Evolutionary conservation across 2,888 invertebrate species (phyloP).

Genomic region (Arrhopalites spinosus): DNA sequence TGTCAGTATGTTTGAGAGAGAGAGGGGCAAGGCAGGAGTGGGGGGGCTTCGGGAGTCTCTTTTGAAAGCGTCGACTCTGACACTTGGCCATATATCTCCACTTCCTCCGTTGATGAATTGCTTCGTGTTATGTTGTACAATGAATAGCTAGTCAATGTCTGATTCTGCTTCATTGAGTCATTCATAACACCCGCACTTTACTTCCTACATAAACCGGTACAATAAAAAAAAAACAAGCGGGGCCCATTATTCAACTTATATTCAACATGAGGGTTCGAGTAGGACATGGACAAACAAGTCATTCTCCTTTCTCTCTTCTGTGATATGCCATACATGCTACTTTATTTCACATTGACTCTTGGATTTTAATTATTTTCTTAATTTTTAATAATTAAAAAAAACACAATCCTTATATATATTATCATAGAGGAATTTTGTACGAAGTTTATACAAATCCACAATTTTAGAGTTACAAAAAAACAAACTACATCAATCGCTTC

Average conservation of each 20-base stretch:
- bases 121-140: conserved; percentile 23
- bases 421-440: too few species aligned
- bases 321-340: too few species aligned
- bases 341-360: too few species aligned
- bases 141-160: conserved; percentile 35
- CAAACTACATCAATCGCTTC: too few species aligned
- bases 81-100: conserved; percentile 27
- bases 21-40: background rate
- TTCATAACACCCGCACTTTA: conserved; percentile 29
- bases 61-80: conserved; percentile 29
- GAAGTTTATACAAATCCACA: too few species aligned
- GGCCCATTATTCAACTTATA: conserved; percentile 4
- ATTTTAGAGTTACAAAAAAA: too few species aligned
- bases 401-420: too few species aligned
- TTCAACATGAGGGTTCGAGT: too few species aligned
- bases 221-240: background rate
- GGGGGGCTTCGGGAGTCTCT: background rate
- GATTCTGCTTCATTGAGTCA: conserved; percentile 34
- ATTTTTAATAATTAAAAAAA: too few species aligned
- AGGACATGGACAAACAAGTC: too few species aligned
- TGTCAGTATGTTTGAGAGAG: background rate
- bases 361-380: too few species aligned
- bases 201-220: conserved; percentile 14
- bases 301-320: too few species aligned
- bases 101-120: conserved; percentile 26